phyloP scores from a whole-genome alignment of 2,888 invertebrate genomes.

The Bugulina stolonifera region DNA sequence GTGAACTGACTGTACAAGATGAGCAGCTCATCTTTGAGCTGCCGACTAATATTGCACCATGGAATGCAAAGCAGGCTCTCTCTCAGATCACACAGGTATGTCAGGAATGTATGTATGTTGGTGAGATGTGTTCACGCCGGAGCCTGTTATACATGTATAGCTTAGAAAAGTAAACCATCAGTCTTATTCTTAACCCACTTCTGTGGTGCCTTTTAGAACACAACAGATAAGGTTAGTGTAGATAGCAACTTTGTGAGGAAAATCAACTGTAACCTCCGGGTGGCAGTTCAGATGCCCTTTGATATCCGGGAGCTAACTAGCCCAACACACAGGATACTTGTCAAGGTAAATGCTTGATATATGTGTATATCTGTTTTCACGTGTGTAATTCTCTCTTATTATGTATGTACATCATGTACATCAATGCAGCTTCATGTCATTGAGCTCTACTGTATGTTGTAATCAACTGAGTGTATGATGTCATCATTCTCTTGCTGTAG shows the following conservation, averaged over 20 bases:
- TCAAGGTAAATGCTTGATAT: slow-evolving; percentile 39
- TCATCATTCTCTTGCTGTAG: slow-evolving; percentile 30
- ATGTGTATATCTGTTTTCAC: too few species aligned
- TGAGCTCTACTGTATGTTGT: background rate
- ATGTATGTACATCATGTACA: too few species aligned
- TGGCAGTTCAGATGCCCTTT: slow-evolving; percentile 53
- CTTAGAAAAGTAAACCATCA: too few species aligned
- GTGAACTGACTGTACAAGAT: slow-evolving; percentile 50
- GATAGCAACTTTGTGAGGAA: slow-evolving; percentile 28
- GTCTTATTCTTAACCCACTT: too few species aligned
- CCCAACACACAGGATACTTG: slow-evolving; percentile 45
- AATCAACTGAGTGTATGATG: background rate
- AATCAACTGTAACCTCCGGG: slow-evolving; percentile 36
- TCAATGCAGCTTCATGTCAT: too few species aligned
- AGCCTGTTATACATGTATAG: too few species aligned
- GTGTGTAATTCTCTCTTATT: too few species aligned
- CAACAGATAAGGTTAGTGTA: slow-evolving; percentile 32
- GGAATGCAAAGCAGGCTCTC: slow-evolving; percentile 44
- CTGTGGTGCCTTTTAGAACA: background rate
- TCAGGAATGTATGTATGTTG: too few species aligned
- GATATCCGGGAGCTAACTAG: slow-evolving; percentile 45
- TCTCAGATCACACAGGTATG: slow-evolving; percentile 41
- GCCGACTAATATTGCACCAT: slow-evolving; percentile 50
- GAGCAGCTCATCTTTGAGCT: slow-evolving; percentile 47
- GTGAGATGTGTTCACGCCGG: too few species aligned